Evolutionary conservation across 2,797 vertebrate species (phyloP).

Genomic region (Danio choprae): DNA sequence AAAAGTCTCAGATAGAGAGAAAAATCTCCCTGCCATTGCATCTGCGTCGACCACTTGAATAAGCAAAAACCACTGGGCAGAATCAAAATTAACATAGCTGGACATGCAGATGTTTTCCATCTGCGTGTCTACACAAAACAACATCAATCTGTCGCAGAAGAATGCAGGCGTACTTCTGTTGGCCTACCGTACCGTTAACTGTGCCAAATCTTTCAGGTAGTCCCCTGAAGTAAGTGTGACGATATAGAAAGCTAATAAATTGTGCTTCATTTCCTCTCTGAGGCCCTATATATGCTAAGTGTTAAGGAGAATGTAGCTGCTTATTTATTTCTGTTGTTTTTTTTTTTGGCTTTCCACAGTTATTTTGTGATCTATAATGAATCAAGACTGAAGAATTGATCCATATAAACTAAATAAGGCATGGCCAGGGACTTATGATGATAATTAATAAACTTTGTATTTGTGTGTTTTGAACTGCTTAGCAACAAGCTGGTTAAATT

Average conservation of each 20-base stretch:
- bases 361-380: slow-evolving; percentile 5
- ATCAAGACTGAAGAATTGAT: not conserved
- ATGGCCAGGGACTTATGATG: not conserved
- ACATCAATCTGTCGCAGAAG: slow-evolving; percentile 39
- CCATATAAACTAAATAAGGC: slow-evolving; percentile 13
- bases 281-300: not conserved
- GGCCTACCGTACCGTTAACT: not conserved
- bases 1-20: slow-evolving; percentile 47
- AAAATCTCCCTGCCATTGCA: slow-evolving; percentile 25
- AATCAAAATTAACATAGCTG: slow-evolving; percentile 34
- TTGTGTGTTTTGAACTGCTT: too few species aligned
- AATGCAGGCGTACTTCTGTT: slow-evolving; percentile 7
- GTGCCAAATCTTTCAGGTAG: slow-evolving; percentile 17
- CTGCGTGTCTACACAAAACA: slow-evolving; percentile 40
- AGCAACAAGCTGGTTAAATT: too few species aligned
- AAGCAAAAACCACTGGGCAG: slow-evolving; percentile 30
- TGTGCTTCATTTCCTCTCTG: not conserved
- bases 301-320: not conserved
- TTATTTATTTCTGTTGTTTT: slow-evolving; percentile 1
- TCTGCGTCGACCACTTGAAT: slow-evolving; percentile 25
- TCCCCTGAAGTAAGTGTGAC: not conserved
- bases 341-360: not conserved
- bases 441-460: not conserved
- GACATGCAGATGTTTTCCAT: slow-evolving; percentile 39
- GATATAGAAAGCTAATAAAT: slow-evolving; percentile 2